Conservation (phyloP, 2,888 invertebrate genomes). For the Rotaria sp. region DNA sequence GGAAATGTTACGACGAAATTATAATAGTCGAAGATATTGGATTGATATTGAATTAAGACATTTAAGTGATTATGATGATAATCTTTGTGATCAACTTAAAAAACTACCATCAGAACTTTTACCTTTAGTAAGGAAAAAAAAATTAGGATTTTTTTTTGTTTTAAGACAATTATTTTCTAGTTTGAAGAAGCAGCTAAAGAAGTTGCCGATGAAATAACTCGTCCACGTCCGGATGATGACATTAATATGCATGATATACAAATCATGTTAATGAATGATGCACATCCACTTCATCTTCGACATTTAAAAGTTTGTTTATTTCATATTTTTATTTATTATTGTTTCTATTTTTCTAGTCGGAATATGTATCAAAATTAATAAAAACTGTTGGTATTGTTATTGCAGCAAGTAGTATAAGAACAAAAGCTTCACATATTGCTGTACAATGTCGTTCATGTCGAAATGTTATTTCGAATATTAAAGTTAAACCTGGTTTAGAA, state of each 20-base stretch:
- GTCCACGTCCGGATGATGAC: constrained; percentile 80
- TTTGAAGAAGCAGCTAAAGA: constrained; percentile 87
- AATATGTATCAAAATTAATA: constrained; percentile 80
- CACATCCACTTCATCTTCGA: constrained; percentile 71
- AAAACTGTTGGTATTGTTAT: constrained; percentile 92
- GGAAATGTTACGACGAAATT: constrained; percentile 83
- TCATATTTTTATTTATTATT: constrained; percentile 12
- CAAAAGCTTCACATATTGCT: constrained; percentile 87
- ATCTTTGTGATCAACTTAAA: constrained; percentile 77
- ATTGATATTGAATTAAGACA: constrained; percentile 88
- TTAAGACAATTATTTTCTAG: no score
- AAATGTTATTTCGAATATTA: constrained; percentile 76
- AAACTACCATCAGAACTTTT: constrained; percentile 87
- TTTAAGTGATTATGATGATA: constrained; percentile 83
- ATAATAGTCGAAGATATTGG: constrained; percentile 78
- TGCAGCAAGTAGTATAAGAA: constrained; percentile 78
- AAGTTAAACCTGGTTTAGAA: constrained; percentile 86
- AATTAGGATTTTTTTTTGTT: constrained; percentile 28
- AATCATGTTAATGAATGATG: constrained; percentile 73
- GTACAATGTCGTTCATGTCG: constrained; percentile 90
- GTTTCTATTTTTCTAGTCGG: constrained; percentile 65
- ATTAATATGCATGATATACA: constrained; percentile 85
- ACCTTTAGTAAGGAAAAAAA: constrained; percentile 60
- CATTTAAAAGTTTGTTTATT: constrained; percentile 68
- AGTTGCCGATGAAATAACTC: constrained; percentile 72